A percentile compares a stretch with the other conserved stretches of the same genome.
These are phyloP conservation scores for Odocoileus virginianus DNA, from an alignment of 2,113 vertebrate species.

Conservation along the genomic window DNA sequence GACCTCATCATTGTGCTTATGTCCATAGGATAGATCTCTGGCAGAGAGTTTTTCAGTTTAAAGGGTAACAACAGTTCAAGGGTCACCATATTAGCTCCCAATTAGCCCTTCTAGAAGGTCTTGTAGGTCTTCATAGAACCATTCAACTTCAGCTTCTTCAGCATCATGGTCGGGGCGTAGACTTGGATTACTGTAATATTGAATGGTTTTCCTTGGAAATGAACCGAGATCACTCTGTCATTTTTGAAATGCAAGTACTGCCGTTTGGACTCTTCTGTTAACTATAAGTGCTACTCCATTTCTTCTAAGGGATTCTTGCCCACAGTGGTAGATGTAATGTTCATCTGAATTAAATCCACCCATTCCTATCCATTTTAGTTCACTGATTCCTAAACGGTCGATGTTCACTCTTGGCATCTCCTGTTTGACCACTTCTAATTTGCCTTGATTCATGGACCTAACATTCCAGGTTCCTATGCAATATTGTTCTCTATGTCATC, in stretches of 20 bases:
- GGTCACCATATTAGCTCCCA: not conserved
- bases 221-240: not conserved
- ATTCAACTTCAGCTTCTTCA: not conserved
- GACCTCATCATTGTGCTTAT: not conserved
- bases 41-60: not conserved
- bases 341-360: not conserved
- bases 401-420: not conserved
- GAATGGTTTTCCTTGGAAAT: not conserved
- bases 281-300: not conserved
- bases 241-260: not conserved
- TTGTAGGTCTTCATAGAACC: not conserved
- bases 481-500: not conserved
- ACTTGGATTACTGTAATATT: not conserved
- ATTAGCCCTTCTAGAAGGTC: not conserved
- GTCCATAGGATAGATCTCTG: not conserved
- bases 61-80: not conserved
- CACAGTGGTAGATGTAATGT: not conserved
- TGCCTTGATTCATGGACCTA: not conserved
- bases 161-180: not conserved
- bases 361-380: not conserved
- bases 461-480: not conserved
- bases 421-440: not conserved
- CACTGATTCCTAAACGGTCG: not conserved
- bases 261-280: not conserved
- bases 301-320: not conserved